Evolutionary conservation across 1,140 invertebrate species (phyloP).

Genomic region (Sycophaga agraensis): DNA sequence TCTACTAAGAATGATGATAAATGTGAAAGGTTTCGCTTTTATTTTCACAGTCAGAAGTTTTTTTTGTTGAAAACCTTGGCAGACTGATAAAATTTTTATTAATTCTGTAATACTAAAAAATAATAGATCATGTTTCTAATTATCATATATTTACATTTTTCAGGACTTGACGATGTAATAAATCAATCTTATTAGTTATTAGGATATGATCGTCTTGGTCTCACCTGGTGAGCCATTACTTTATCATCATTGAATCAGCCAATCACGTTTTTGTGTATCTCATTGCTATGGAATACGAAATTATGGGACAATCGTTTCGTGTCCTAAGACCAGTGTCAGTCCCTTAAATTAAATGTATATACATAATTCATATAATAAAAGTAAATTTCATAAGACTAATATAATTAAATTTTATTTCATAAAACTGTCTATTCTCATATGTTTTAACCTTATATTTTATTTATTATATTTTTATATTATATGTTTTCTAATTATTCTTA

Average conservation of each 20-base stretch:
- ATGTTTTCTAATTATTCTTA: too few species aligned
- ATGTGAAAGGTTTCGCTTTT: slow-evolving; percentile 45
- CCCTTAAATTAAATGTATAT: slow-evolving; percentile 43
- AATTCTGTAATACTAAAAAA: slow-evolving; percentile 5
- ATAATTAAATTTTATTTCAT: slow-evolving; percentile 44
- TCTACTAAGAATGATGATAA: slow-evolving; percentile 40
- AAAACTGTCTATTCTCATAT: slow-evolving; percentile 21
- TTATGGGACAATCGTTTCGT: background rate
- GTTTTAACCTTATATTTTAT: slow-evolving; percentile 2
- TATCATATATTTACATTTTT: slow-evolving; percentile 33
- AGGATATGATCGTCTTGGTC: slow-evolving; percentile 34
- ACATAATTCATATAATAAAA: slow-evolving; percentile 48
- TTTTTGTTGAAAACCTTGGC: slow-evolving; percentile 49
- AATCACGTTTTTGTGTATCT: slow-evolving; percentile 36
- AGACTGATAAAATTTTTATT: slow-evolving; percentile 38
- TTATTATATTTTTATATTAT: slow-evolving; percentile 20
- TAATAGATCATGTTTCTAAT: background rate
- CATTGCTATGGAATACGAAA: slow-evolving; percentile 22
- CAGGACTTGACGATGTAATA: slow-evolving; percentile 58
- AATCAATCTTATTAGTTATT: slow-evolving; percentile 37
- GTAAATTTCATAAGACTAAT: slow-evolving; percentile 39
- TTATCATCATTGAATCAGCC: slow-evolving; percentile 38
- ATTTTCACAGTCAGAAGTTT: slow-evolving; percentile 39
- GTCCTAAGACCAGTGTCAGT: slow-evolving; percentile 6
- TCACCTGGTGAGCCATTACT: slow-evolving; percentile 41